These are phyloP conservation scores for Saccostrea cuccullata DNA, from an alignment of 1,140 invertebrate genomes.

Conservation along the genomic window DNA sequence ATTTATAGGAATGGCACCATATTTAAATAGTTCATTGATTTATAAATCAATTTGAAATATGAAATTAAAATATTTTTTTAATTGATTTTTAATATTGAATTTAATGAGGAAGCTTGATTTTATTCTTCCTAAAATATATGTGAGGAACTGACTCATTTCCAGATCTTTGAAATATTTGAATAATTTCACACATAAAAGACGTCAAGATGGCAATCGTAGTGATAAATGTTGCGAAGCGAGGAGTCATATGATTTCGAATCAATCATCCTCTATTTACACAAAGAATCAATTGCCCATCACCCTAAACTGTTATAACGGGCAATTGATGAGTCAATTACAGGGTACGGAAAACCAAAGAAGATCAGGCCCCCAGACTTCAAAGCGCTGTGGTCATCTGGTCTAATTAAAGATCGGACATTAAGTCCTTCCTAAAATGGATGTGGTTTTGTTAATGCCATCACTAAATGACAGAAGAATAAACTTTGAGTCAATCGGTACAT, in stretches of 20 bases:
- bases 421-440: constrained; percentile 9
- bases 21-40: too few relatives aligned
- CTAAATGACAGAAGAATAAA: neutral
- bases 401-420: constrained; percentile 1
- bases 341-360: neutral
- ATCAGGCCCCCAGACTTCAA: neutral
- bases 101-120: too few relatives aligned
- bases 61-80: too few relatives aligned
- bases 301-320: neutral
- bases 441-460: neutral
- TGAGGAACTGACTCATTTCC: neutral
- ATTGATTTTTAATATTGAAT: too few relatives aligned
- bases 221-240: constrained; percentile 2
- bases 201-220: neutral
- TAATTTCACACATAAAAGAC: neutral
- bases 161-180: neutral
- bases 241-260: neutral
- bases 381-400: constrained; percentile 4
- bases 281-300: constrained; percentile 24
- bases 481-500: neutral
- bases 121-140: too few relatives aligned
- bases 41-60: too few relatives aligned
- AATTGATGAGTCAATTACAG: constrained; percentile 15
- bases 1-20: too few relatives aligned
- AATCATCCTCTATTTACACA: constrained; percentile 16